Evolutionary conservation across 2,113 vertebrate species (phyloP).

Genomic region (Progne subis): DNA sequence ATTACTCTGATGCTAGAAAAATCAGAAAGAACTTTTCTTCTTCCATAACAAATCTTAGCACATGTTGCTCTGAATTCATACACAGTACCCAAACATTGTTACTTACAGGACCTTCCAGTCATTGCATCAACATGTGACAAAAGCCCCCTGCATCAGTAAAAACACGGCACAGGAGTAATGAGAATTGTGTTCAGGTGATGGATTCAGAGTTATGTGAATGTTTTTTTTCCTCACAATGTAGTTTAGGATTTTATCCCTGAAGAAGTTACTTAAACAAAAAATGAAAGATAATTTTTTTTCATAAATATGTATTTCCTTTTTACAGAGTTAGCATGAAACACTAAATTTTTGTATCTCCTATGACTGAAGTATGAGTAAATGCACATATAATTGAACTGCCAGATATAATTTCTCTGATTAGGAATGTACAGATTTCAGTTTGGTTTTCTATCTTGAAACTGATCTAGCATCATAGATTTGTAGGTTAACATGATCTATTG

Average conservation of each 20-base stretch:
- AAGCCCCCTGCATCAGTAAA: background rate
- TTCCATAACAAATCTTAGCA: background rate
- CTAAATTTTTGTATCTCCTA: conserved; percentile 32
- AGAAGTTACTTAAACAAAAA: background rate
- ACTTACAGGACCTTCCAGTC: background rate
- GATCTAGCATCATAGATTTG: conserved; percentile 37
- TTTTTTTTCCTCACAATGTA: background rate
- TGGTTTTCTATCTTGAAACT: conserved; percentile 21
- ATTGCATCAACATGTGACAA: background rate
- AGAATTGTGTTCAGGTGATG: background rate
- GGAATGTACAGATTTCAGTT: conserved; percentile 44
- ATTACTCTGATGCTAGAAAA: background rate
- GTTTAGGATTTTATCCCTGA: background rate
- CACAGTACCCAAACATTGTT: rapidly evolving
- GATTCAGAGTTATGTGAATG: background rate
- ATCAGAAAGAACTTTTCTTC: background rate
- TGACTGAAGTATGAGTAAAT: conserved; percentile 65
- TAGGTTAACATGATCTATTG: conserved; percentile 34
- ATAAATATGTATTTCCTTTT: conserved; percentile 45
- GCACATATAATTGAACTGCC: conserved; percentile 64
- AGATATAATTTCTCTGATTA: conserved; percentile 62
- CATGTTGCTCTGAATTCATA: background rate
- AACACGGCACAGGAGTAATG: background rate
- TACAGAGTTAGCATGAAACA: conserved; percentile 37
- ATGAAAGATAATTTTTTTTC: conserved; percentile 17